Conservation (phyloP, 2,888 invertebrate species). For the Hymenopus coronatus region DNA sequence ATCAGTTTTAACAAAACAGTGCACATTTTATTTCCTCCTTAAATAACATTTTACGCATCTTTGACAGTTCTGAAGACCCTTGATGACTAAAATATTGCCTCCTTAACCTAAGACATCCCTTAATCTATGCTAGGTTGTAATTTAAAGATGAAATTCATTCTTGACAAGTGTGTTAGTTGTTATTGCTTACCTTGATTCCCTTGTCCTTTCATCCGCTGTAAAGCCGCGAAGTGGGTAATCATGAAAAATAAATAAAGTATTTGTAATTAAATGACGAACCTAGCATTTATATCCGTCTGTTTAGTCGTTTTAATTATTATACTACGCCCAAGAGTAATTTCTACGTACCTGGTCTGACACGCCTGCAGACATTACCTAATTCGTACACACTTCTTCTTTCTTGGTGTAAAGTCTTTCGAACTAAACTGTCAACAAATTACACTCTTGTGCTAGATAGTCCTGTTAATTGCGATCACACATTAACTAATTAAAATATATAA, state of each 20-base stretch:
- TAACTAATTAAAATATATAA: conserved; percentile 35
- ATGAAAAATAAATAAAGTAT: conserved; percentile 34
- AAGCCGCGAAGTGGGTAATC: conserved; percentile 43
- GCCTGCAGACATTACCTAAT: conserved; percentile 74
- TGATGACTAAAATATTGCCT: not conserved
- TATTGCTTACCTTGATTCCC: conserved; percentile 72
- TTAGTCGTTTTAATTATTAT: conserved; percentile 36
- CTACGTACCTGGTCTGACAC: conserved; percentile 81
- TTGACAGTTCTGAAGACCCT: not conserved
- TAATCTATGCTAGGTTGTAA: not conserved
- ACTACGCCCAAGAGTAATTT: conserved; percentile 43
- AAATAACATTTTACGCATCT: no score
- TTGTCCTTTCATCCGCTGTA: conserved; percentile 82
- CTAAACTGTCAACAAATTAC: conserved; percentile 31
- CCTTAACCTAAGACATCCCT: not conserved
- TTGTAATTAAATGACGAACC: not conserved
- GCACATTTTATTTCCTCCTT: no score
- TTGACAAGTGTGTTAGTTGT: conserved; percentile 31
- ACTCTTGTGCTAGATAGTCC: conserved; percentile 27
- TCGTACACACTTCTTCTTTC: conserved; percentile 34
- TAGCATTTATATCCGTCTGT: conserved; percentile 32
- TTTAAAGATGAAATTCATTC: not conserved
- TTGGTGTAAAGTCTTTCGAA: conserved; percentile 32
- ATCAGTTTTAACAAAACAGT: no score
- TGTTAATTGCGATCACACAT: conserved; percentile 29